Base-by-base conservation (phyloP, 2,888 invertebrate species). In the Amblyjoppa fuscipennis region DNA sequence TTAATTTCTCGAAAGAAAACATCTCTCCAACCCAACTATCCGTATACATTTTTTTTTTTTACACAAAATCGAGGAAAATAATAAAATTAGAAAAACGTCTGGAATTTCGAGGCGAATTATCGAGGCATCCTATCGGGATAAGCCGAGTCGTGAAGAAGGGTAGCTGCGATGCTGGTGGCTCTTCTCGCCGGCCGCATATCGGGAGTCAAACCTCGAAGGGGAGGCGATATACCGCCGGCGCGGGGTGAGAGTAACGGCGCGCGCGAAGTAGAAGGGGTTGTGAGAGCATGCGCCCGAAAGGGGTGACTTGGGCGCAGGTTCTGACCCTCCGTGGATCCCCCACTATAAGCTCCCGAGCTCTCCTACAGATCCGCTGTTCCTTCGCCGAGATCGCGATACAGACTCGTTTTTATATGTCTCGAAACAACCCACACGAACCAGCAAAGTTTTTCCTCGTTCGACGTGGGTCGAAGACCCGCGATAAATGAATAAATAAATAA, bases 221-320 rank as follows among this genome's bases (percentile, higher is more conserved):
- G 74, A 64, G 69, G 71, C 49, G 74, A 66, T 71, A 71, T 53
- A 51, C 68, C 81, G 66, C 59, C 74, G 74, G 81, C 68, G 74
- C 82, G 38, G 80, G 71, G 73, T 64, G 80, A 77, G 85, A 80
- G 70, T 87, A 89, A 86, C 89, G 82, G 83, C 89, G 90, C 85
- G 89, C 87, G 89, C 85, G 89, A 83, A 78, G 85, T 85, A 81
- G 91, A 90, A 90, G 87, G 88, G 85, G 81, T 88, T 83, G 88
- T 78, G 85, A 88, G 91, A 90, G 92, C 93, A 93, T 93, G 93
- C 93, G 93, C 93, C 88, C 88, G 89, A 84, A 89, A 90, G 89
- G 90, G 90, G 88, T 91, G 90, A 90, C 91, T 90, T 87, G 89
- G 87, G 93, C 93, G 93, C 93, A 93, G 92, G 93, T 92, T 92